Percentiles rank a stretch among this genome's conserved stretches.
Conservation (phyloP, 2,797 vertebrate species). For the Phoeniculus purpureus region DNA sequence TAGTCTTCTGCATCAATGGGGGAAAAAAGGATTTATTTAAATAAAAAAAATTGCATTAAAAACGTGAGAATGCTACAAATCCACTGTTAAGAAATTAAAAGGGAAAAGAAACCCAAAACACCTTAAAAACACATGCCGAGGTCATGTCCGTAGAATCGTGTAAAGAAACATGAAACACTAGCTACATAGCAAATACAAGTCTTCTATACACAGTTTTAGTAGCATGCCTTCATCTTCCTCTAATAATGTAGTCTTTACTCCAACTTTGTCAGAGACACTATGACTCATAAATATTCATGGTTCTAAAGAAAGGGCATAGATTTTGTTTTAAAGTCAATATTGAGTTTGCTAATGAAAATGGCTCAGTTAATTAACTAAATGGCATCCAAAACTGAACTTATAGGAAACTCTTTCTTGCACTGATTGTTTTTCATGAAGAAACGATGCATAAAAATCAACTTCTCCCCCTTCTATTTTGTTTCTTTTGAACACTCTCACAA, state of each 20-base stretch:
- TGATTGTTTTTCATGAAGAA: conserved; percentile 76
- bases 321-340: conserved; percentile 78
- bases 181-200: neutral
- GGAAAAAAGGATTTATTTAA: neutral
- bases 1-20: conserved; percentile 34
- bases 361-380: conserved; percentile 78
- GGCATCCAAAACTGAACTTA: conserved; percentile 60
- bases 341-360: conserved; percentile 76
- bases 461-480: neutral
- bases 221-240: conserved; percentile 37
- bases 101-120: neutral
- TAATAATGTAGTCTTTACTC: conserved; percentile 46
- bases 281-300: conserved; percentile 69
- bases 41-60: neutral
- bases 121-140: neutral
- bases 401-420: conserved; percentile 63
- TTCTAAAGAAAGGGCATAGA: conserved; percentile 61
- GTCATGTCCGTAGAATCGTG: neutral
- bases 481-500: neutral
- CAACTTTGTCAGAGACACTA: conserved; percentile 25
- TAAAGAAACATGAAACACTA: neutral
- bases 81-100: conserved; percentile 21
- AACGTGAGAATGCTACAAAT: conserved; percentile 53
- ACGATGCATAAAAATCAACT: conserved; percentile 72
- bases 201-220: neutral